Base-by-base conservation (phyloP, 2,888 invertebrate species). In the Polydrusus pterygomalis region DNA sequence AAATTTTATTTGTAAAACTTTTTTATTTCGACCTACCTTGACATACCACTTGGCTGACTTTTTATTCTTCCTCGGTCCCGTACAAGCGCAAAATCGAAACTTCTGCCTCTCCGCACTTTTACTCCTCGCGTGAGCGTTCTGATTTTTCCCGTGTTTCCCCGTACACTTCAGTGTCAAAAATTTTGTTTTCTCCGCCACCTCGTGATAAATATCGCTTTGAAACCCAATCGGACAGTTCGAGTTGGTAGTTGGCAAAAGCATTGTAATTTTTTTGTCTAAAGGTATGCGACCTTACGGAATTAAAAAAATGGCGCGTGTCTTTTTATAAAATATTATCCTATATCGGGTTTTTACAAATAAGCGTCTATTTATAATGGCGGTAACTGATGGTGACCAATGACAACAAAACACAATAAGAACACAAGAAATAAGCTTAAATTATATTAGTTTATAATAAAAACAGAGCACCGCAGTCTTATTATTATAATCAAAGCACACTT, bases 31-130 rank as follows among this genome's bases (percentile, higher is more conserved):
- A 60, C 91, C 91, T 91, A 93, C 93, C 93, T 93, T 93, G 84
- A 93, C 92, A 86, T 93, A 93, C 91, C 92, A 92, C 88, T 91
- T 89, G 76, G 91, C 90, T 81, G 89, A 90, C 62, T 90, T 90
- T 84, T 83, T 82, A 67, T 78, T 83, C 69, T 84, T 85, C 71
- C 84, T 84, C 79, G 89, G 89, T 77, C 89, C 84, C 10, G 86
- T 86, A 74, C 87, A 87, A 54, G 86, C 85, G 79, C 87, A 87
- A 81, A 87, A 85, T 75, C 85, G 80, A 78, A 87, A 87, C 79
- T 84, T 82, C 25, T 81, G 83, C 74, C 84, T 82, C 15, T 82
- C 81, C 7, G 80, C 80, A 75, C 81, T 82, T 74, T 81, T 82
- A 43, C 77, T 77, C 17, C 77, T 60, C 10, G 80, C 75, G 64